phyloP scores from a whole-genome alignment of 2,113 vertebrate species.

The Colius striatus region DNA sequence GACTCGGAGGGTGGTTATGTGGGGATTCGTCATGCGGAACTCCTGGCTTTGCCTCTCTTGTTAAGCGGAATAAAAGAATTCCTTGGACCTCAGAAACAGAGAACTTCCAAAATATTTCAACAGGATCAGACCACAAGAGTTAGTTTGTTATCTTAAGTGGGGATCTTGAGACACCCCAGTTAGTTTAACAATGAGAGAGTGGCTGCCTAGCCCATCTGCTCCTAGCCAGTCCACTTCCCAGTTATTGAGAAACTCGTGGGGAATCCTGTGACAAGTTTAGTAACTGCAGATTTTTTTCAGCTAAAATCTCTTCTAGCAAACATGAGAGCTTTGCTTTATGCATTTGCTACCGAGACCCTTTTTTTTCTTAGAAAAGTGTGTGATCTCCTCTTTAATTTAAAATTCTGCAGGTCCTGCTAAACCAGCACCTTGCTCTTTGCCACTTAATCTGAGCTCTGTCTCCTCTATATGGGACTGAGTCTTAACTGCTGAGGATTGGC shows the following conservation, averaged over 20 bases:
- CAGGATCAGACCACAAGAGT: constrained; percentile 3
- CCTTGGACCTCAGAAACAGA: not conserved
- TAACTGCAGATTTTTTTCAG: not conserved
- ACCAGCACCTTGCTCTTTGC: not conserved
- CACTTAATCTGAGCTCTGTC: not conserved
- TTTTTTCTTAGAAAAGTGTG: not conserved
- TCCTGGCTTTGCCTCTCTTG: not conserved
- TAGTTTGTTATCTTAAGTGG: constrained; percentile 17
- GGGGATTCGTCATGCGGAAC: not conserved
- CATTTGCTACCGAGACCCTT: not conserved
- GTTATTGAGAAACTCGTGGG: constrained; percentile 1
- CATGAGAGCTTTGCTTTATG: not conserved
- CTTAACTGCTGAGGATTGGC: not conserved
- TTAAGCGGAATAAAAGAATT: constrained; percentile 43
- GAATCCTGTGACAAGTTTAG: not conserved
- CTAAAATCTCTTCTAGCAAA: not conserved
- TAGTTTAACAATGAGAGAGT: constrained; percentile 23
- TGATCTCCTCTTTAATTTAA: not conserved
- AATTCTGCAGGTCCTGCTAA: not conserved
- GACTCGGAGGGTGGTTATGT: constrained; percentile 7
- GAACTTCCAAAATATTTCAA: constrained; percentile 26
- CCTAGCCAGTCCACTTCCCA: not conserved
- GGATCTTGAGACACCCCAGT: constrained; percentile 14
- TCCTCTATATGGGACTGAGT: not conserved
- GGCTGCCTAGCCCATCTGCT: constrained; percentile 3